phyloP scores from a whole-genome alignment of 2,113 vertebrate genomes.

The Ptyas mucosa region DNA sequence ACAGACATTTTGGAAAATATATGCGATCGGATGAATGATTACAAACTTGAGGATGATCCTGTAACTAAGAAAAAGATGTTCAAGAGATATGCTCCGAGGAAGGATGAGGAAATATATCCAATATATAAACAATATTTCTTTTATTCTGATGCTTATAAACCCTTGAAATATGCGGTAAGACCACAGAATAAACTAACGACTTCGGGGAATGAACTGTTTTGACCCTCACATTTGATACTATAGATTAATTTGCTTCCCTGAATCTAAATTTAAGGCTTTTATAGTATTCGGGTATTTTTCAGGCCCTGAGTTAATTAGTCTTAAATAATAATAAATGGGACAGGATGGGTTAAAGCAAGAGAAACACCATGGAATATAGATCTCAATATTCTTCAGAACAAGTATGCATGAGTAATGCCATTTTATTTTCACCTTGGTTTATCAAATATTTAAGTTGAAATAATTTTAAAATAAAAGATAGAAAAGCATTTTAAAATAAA shows the following conservation, averaged over 20 bases:
- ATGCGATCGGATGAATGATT: conserved; percentile 77
- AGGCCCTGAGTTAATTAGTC: neutral
- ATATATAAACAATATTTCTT: conserved; percentile 75
- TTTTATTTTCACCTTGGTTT: neutral
- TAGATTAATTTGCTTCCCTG: neutral
- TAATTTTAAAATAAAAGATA: neutral
- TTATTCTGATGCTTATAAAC: conserved; percentile 70
- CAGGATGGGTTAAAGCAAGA: neutral
- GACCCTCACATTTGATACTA: neutral
- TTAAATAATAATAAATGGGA: neutral
- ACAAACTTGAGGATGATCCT: conserved; percentile 72
- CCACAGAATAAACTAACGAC: neutral
- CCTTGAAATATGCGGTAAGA: conserved; percentile 80
- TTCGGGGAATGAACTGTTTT: neutral
- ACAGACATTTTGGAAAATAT: conserved; percentile 75
- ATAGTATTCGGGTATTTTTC: conserved; percentile 15
- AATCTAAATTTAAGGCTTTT: conserved; percentile 2
- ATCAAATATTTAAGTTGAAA: conserved; percentile 9
- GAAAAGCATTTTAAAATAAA: neutral
- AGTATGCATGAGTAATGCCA: conserved; percentile 7
- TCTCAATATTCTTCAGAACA: conserved; percentile 21
- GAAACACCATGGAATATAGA: neutral
- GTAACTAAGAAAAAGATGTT: conserved; percentile 65
- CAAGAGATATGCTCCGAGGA: conserved; percentile 75
- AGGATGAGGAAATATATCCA: conserved; percentile 56